Conservation (phyloP, 2,888 invertebrate genomes). For the Drosophila anomelani region DNA sequence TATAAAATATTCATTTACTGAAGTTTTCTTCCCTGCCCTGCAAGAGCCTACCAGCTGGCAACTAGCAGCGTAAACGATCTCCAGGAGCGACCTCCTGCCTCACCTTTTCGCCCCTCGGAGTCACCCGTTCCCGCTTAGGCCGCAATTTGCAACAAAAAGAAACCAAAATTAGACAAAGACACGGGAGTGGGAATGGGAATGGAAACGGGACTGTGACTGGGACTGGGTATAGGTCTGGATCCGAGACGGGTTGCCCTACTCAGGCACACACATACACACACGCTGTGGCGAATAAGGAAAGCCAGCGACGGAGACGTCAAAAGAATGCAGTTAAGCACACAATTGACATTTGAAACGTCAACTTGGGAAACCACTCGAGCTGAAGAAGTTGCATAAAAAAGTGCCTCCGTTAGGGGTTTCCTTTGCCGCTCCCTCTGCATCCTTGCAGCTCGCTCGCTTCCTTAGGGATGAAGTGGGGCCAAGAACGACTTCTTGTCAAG, state of each 20-base stretch:
- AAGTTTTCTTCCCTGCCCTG: background rate
- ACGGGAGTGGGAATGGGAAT: conserved; percentile 24
- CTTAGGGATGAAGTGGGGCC: conserved; percentile 38
- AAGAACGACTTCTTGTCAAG: conserved; percentile 28
- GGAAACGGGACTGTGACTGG: background rate
- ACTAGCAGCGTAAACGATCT: conserved; percentile 28
- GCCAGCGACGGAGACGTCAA: conserved; percentile 59
- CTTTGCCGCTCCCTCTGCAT: conserved; percentile 26
- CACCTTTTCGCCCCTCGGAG: conserved; percentile 5
- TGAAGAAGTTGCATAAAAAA: conserved; percentile 81
- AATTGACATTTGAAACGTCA: conserved; percentile 83
- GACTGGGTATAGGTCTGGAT: conserved; percentile 16
- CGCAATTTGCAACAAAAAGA: conserved; percentile 56
- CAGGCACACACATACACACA: conserved; percentile 31
- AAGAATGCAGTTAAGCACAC: conserved; percentile 82
- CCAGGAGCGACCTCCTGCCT: conserved; percentile 18
- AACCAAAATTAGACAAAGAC: conserved; percentile 69
- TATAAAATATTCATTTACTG: background rate
- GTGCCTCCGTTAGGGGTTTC: conserved; percentile 77
- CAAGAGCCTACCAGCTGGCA: conserved; percentile 28
- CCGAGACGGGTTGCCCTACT: conserved; percentile 57
- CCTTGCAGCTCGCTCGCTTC: conserved; percentile 16
- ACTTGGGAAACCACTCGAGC: conserved; percentile 77
- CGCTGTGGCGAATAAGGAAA: conserved; percentile 65
- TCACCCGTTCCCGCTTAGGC: conserved; percentile 20